Base-by-base conservation (phyloP, 2,888 invertebrate genomes). In the Hecatera dysodea region DNA sequence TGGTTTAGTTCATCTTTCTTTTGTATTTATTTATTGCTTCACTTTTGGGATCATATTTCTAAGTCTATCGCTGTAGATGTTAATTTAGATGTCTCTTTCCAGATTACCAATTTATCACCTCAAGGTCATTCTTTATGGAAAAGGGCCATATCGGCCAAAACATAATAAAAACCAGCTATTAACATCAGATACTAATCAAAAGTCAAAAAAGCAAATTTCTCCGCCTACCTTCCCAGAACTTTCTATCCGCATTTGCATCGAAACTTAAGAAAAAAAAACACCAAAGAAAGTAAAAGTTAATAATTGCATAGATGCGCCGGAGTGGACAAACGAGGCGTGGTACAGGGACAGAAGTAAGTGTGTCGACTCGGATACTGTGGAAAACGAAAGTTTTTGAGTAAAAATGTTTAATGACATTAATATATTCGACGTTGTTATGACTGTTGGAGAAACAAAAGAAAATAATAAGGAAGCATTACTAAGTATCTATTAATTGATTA, bases 251-350 rank as follows among this genome's bases (percentile, higher is more conserved):
- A 89, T 89, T 88, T 88, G 87, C 88, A 88, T 88, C 85, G 75
- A 83, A 82, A 83, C 73, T 75, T 70, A 72, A 83, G 82, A 85
- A 87, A 87, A 80, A 39, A 87, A 86, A 81, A 72, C 78, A 80
- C 75, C 69, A 78, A 81, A 78, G 87, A 92, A 93, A 91, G 92
- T 92, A 92, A 92, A 92, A 92, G 91, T 92, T 88, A 77, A 86
- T 91, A 91, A 92, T 91, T 91, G 91, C 90, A 89, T 89, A 88
- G 87, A 86, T 86, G 85, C 87, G 85, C 80, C 86, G 83, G 83
- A 85, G 85, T 87, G 75, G 80, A 83, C 84, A 72, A 69, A 72
- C 80, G 68, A 69, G 85, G 71, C 61, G 67, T 72, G 69, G 80
- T 74, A 71, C 76, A 84, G 81, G 83, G 83, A 60, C 69, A 55